Base-by-base conservation (phyloP, 2,888 invertebrate genomes). In the Fabriciana adippe region DNA sequence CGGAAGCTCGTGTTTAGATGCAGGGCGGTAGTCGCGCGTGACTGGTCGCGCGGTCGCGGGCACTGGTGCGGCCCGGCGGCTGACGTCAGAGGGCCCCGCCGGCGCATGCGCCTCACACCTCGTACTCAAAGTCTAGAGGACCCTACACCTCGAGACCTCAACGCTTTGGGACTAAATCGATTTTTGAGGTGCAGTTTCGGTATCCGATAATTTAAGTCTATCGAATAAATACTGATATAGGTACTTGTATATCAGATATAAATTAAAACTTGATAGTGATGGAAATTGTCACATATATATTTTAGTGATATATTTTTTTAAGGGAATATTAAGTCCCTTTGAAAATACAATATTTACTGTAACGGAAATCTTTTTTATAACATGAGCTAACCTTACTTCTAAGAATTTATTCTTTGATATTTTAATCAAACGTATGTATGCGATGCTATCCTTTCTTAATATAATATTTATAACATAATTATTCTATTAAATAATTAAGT, bases 141-240 rank as follows among this genome's bases (percentile, higher is more conserved):
- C 89, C 85, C 91, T 92, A 87, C 86, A 88, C 85, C 88, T 88
- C 84, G 86, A 92, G 91, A 91, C 91, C 90, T 89, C 89, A 90
- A 88, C 82, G 87, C 90, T 91, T 87, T 86, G 88, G 87, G 81
- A 87, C 83, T 86, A 87, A 90, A 92, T 92, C 92, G 92, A 92
- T 92, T 90, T 92, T 90, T 86, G 86, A 90, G 87, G 87, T 92
- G 88, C 89, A 90, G 67, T 73, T 72, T 68, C 67, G 61, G 66
- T 66, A 71, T 71, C 66, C 55, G 62, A 53, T 66, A 51, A 59
- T 61, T 66, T 50, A 55, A 18, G 60, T 41, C 50, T 48, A 48
- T 47, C 11, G 57, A 48, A 48, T 8, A 0, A 21, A 59, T 48
- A 59, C 6, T 31, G n/a, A 47, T 1, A 18, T 18, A 18, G 18